Base-by-base conservation (phyloP, 2,888 invertebrate genomes). In the Drosophila borealis region DNA sequence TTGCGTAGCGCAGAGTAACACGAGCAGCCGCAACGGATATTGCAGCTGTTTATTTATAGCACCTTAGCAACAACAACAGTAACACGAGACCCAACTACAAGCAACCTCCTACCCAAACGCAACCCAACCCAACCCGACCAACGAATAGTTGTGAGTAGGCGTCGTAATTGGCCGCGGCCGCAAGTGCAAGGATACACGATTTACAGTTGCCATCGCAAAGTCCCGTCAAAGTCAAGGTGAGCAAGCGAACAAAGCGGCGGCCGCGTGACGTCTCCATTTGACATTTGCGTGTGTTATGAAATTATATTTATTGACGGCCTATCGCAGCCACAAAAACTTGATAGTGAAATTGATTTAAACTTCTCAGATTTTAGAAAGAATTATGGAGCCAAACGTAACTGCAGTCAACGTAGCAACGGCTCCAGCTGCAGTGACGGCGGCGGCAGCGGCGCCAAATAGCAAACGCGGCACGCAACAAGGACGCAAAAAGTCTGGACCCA, bases 401-500 rank as follows among this genome's bases (percentile, higher is more conserved):
- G 69, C 74, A 44, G 64, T 68, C 5, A 81, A 48, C 46, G 29
- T 65, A 9, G 29, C 57, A 13, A 48, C 57, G 11, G 44, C 50
- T 10, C 34, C 73, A 10, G 44, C 65, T 9, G 34, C 64, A 5
- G 56, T 36, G n/a, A 17, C 66, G 17, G 69, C 65, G 1, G 39
- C 46, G 36, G 8, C 74, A 19, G 67, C 66, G 10, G 48, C 65
- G 8, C 41, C 78, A 39, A 78, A 61, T 37, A 29, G 46, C 3
- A 89, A 86, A 44, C 81, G 86, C 37, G 60, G 42, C 41, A 77
- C 73, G 9, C 88, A 86, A 19, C 88, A 87, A n/a, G 91, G 91
- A 0, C 94, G 95, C 17, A 96, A 95, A 81, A 96, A 96, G 91
- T 94, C 94, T 2, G 92, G 93, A 0, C 95, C 96, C 0, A 97